Conservation (phyloP, 1,140 invertebrate species). For the Drosophila ambigua region DNA sequence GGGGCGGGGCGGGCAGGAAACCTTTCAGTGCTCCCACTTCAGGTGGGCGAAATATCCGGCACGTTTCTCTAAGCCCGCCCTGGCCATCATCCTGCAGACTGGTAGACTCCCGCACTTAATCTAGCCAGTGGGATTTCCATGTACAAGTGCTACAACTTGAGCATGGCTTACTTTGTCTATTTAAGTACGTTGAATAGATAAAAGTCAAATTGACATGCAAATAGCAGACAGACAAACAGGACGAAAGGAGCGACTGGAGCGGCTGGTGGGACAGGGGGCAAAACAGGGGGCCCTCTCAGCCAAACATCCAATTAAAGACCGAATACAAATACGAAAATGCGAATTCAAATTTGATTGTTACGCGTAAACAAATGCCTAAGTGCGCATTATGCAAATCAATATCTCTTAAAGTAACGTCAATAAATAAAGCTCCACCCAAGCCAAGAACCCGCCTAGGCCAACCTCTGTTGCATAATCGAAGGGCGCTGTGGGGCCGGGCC, state of each 20-base stretch:
- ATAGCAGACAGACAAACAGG: constrained; percentile 54
- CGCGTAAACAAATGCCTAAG: constrained; percentile 82
- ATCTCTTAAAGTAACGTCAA: constrained; percentile 79
- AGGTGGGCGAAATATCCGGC: constrained; percentile 10
- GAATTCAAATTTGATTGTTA: constrained; percentile 82
- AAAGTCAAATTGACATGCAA: constrained; percentile 81
- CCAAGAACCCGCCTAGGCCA: background rate
- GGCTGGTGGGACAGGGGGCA: constrained; percentile 2
- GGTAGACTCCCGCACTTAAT: constrained; percentile 49
- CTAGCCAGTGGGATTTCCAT: constrained; percentile 67
- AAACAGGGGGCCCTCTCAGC: constrained; percentile 36
- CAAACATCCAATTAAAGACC: constrained; percentile 77
- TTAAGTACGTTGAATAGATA: constrained; percentile 69
- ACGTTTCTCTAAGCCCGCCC: constrained; percentile 17
- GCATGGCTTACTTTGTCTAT: constrained; percentile 66
- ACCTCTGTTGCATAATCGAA: too few relatives aligned
- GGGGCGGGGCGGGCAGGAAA: background rate
- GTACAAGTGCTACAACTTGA: constrained; percentile 63
- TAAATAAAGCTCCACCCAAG: constrained; percentile 60
- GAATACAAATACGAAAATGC: constrained; percentile 74
- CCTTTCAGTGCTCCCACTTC: background rate
- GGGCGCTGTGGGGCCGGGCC: background rate
- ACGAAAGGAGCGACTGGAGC: background rate
- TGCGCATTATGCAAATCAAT: constrained; percentile 82
- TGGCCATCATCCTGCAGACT: background rate